Percentiles rank a stretch among this genome's conserved stretches.
Conservation (phyloP, 2,113 vertebrate species). For the Tetraodon nigroviridis region DNA sequence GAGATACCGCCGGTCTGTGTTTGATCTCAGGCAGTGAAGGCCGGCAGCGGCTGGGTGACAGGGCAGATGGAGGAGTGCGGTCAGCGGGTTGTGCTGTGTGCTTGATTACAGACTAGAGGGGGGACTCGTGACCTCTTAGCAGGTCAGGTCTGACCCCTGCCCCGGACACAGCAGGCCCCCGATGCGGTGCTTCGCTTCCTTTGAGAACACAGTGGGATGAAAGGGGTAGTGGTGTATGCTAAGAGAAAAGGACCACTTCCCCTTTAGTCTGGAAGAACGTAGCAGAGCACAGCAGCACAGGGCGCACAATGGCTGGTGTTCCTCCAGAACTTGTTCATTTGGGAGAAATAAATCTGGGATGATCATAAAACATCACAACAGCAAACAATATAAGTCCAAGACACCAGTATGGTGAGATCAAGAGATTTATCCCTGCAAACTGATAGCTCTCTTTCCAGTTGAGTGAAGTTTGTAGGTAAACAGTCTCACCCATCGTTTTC, state of each 20-base stretch:
- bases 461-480: slow-evolving; percentile 60
- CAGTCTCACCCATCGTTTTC: slow-evolving; percentile 29
- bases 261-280: slow-evolving; percentile 48
- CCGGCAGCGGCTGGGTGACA: slow-evolving; percentile 28
- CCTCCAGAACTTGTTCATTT: slow-evolving; percentile 39
- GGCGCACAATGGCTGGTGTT: slow-evolving; percentile 29
- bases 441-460: slow-evolving; percentile 24
- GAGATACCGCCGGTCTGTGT: slow-evolving; percentile 55
- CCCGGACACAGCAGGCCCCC: slow-evolving; percentile 52
- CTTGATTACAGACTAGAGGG: slow-evolving; percentile 65
- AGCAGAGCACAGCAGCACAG: slow-evolving; percentile 20
- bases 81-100: slow-evolving; percentile 63
- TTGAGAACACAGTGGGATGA: slow-evolving; percentile 63
- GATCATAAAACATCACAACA: slow-evolving; percentile 39
- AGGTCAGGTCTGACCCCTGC: slow-evolving; percentile 59
- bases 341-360: slow-evolving; percentile 34
- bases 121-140: slow-evolving; percentile 61
- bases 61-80: slow-evolving; percentile 41
- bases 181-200: slow-evolving; percentile 54
- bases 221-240: slow-evolving; percentile 44
- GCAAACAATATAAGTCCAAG: slow-evolving; percentile 2
- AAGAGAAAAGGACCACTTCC: slow-evolving; percentile 52
- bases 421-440: slow-evolving; percentile 34
- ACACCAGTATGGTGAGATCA: slow-evolving; percentile 25
- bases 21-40: slow-evolving; percentile 60